A percentile compares a stretch with the other conserved stretches of the same genome.
Conservation (phyloP, 2,797 vertebrate species). For the Lerista edwardsae region DNA sequence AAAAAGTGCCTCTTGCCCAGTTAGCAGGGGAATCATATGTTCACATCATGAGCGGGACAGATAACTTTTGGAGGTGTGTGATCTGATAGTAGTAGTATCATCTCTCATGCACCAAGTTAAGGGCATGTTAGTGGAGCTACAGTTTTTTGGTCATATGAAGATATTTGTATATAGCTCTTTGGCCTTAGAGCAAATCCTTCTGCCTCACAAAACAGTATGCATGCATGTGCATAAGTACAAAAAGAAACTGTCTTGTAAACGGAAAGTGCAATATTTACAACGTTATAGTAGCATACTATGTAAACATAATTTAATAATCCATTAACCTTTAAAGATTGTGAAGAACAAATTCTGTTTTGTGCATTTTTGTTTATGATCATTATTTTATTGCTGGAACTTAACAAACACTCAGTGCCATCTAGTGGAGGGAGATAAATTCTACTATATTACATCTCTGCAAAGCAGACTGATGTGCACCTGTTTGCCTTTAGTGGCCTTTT, state of each 20-base stretch:
- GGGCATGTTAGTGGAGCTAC: not conserved
- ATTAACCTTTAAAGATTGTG: conserved; percentile 41
- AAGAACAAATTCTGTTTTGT: conserved; percentile 27
- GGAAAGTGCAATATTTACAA: conserved; percentile 31
- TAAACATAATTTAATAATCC: conserved; percentile 43
- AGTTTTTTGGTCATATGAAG: not conserved
- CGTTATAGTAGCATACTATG: conserved; percentile 7
- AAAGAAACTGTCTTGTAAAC: conserved; percentile 14
- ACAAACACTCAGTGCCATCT: conserved; percentile 85
- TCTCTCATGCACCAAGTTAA: not conserved
- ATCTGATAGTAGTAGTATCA: not conserved
- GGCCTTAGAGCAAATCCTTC: not conserved
- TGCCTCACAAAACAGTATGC: not conserved
- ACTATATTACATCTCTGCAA: not conserved
- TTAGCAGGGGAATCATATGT: too few species aligned
- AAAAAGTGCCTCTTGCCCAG: too few species aligned
- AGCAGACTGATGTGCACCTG: conserved; percentile 10
- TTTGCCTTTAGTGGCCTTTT: conserved; percentile 20
- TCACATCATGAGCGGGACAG: not conserved
- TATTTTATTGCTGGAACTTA: conserved; percentile 50
- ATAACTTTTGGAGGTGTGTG: not conserved
- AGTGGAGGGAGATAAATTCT: conserved; percentile 68
- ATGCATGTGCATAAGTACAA: not conserved
- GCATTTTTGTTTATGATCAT: conserved; percentile 21
- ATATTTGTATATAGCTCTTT: not conserved